These are phyloP conservation scores for Cinclus cinclus DNA, from an alignment of 2,113 vertebrate species.

Conservation along the genomic window DNA sequence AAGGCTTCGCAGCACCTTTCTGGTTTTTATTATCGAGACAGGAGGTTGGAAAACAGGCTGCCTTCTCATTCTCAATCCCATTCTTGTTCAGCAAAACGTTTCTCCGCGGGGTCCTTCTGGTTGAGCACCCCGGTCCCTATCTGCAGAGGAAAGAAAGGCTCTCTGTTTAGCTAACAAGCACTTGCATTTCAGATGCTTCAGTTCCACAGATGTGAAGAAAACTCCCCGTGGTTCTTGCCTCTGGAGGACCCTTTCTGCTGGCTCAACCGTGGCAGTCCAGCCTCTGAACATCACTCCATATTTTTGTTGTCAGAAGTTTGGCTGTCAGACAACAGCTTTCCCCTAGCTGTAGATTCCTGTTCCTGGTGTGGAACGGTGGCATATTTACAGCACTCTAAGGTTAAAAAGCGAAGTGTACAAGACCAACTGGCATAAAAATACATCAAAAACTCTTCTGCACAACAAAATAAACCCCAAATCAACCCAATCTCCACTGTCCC, in stretches of 20 bases:
- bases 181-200: background rate
- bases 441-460: background rate
- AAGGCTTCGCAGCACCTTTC: background rate
- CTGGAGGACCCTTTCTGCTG: constrained; percentile 22
- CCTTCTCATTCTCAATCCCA: background rate
- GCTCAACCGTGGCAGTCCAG: background rate
- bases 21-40: background rate
- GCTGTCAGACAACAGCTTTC: constrained; percentile 22
- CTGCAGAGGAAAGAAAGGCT: background rate
- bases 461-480: background rate
- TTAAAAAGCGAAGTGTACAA: background rate
- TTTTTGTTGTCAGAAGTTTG: constrained; percentile 34
- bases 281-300: constrained; percentile 24
- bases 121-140: background rate
- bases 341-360: background rate
- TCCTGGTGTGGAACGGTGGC: background rate
- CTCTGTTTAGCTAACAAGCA: background rate
- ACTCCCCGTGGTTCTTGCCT: background rate
- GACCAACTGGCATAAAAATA: constrained; percentile 21
- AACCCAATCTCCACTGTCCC: background rate
- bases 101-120: fast-evolving
- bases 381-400: constrained; percentile 20
- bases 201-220: constrained; percentile 40
- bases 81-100: background rate
- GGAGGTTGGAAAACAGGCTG: background rate